Evolutionary conservation across 2,113 vertebrate genomes (phyloP).

Genomic region (Cephalopterus ornatus): DNA sequence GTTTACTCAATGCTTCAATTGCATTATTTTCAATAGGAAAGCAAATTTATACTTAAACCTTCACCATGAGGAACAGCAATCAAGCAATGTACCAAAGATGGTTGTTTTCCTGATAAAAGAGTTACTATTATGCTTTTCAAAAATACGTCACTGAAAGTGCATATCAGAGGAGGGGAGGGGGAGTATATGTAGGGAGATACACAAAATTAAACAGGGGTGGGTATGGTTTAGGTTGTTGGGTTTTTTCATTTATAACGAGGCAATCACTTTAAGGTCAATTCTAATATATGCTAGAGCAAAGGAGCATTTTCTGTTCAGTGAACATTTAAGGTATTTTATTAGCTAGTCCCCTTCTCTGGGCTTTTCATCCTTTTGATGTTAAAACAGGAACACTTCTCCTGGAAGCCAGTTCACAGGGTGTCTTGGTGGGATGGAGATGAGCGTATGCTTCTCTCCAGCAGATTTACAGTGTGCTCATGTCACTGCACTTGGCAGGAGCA

Average conservation of each 20-base stretch:
- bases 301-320: neutral
- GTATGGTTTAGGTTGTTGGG: neutral
- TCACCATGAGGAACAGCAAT: neutral
- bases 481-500: slow-evolving; percentile 32
- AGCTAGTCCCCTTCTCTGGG: neutral
- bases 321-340: neutral
- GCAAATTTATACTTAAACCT: neutral
- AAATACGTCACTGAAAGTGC: neutral
- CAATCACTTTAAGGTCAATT: neutral
- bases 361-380: slow-evolving; percentile 30
- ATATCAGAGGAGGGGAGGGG: neutral
- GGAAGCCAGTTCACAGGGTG: neutral
- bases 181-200: neutral
- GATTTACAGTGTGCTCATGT: slow-evolving; percentile 34
- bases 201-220: neutral
- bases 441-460: neutral
- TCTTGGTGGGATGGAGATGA: neutral
- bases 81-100: neutral
- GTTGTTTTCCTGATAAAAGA: neutral
- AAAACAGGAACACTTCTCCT: neutral
- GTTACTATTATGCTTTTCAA: neutral
- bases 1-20: neutral
- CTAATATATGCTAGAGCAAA: neutral
- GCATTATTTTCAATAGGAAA: neutral
- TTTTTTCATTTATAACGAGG: neutral